Evolutionary conservation across 2,113 vertebrate species (phyloP).

Genomic region (Eubucco bourcierii): DNA sequence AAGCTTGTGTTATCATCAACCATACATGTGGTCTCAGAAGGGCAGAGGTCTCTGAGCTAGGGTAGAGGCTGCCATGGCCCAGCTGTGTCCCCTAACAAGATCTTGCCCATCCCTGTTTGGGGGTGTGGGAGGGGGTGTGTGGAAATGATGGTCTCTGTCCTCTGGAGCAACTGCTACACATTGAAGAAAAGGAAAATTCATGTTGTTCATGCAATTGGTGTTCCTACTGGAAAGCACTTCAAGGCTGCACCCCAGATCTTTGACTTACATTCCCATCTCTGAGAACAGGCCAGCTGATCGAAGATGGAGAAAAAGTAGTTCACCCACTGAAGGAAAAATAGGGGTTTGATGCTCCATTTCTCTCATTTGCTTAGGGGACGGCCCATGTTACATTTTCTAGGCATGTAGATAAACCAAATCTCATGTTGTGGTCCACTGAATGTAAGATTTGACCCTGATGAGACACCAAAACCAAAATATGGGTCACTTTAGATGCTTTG

Average conservation of each 20-base stretch:
- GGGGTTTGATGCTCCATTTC: not conserved
- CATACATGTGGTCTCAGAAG: fast-evolving
- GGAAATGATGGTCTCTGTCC: no score
- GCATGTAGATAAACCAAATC: not conserved
- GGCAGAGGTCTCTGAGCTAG: not conserved
- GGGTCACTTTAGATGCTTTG: not conserved
- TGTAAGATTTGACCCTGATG: not conserved
- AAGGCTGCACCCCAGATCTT: not conserved
- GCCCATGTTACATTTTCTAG: not conserved
- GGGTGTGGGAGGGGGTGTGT: no score
- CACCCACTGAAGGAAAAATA: not conserved
- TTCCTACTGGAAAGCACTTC: not conserved
- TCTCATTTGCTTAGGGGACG: not conserved
- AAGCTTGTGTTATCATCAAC: not conserved
- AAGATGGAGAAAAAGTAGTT: not conserved
- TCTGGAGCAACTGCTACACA: not conserved
- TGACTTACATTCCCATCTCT: not conserved
- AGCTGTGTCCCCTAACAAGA: no score
- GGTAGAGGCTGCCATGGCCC: fast-evolving
- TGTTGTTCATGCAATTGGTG: not conserved
- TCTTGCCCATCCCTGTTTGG: no score
- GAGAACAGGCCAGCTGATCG: not conserved
- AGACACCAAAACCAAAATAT: not conserved
- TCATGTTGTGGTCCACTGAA: fast-evolving
- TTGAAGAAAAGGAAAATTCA: not conserved